These are phyloP conservation scores for Liasis olivaceus DNA, from an alignment of 2,797 vertebrate species.

Conservation along the genomic window DNA sequence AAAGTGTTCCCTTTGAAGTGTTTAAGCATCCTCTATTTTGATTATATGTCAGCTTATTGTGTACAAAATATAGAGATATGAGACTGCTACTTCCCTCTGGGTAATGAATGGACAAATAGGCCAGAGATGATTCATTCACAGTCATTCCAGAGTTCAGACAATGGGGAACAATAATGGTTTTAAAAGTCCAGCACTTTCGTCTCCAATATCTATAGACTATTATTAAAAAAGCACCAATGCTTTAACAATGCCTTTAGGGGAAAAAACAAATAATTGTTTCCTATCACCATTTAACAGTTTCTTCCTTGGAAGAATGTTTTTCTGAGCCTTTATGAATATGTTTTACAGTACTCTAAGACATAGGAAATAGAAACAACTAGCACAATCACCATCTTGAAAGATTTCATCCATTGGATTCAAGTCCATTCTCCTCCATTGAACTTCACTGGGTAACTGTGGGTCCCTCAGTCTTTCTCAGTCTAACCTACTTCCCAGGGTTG, in stretches of 20 bases:
- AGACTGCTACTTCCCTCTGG: conserved; percentile 67
- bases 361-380: not conserved
- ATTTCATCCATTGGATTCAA: not conserved
- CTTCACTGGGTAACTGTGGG: not conserved
- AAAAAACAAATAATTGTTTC: conserved; percentile 30
- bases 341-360: conserved; percentile 21
- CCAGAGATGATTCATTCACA: conserved; percentile 70
- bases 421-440: not conserved
- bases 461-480: not conserved
- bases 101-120: conserved; percentile 73
- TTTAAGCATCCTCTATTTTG: conserved; percentile 66
- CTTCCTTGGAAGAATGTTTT: conserved; percentile 34
- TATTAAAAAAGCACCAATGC: conserved; percentile 35
- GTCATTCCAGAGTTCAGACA: conserved; percentile 49
- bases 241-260: not conserved
- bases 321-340: conserved; percentile 23
- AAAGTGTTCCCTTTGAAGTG: conserved; percentile 61
- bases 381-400: not conserved
- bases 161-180: conserved; percentile 35
- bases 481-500: not conserved
- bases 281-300: conserved; percentile 20
- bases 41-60: conserved; percentile 71
- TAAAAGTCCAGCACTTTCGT: conserved; percentile 27
- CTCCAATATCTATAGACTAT: conserved; percentile 29
- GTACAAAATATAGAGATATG: conserved; percentile 60